A percentile compares a stretch with the other conserved stretches of the same genome.
Conservation (phyloP, 2,888 invertebrate genomes). For the Scaeva pyrastri region DNA sequence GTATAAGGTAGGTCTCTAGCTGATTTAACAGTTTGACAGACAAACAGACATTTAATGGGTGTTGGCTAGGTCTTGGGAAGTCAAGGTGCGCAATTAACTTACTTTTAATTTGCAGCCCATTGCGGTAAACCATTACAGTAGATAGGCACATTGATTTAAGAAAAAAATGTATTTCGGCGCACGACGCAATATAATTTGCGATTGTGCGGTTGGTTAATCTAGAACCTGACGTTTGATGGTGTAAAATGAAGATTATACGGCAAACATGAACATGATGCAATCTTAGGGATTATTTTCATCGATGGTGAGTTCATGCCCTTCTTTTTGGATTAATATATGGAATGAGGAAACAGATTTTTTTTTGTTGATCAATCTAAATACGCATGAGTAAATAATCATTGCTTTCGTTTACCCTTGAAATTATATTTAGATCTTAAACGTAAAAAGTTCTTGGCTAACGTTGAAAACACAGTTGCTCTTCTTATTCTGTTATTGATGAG, state of each 20-base stretch:
- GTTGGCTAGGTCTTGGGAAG: neutral
- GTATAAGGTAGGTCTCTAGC: slow-evolving; percentile 4
- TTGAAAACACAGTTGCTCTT: no score
- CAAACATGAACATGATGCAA: slow-evolving; percentile 26
- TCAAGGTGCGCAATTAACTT: slow-evolving; percentile 11
- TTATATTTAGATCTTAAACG: neutral
- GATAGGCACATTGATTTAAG: neutral
- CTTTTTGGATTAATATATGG: neutral
- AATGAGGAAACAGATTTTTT: neutral
- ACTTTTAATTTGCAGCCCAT: neutral
- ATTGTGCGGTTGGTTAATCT: slow-evolving; percentile 5
- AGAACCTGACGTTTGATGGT: slow-evolving; percentile 10
- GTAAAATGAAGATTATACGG: neutral
- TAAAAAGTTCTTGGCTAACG: no score
- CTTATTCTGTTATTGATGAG: no score
- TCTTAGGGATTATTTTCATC: slow-evolving; percentile 5
- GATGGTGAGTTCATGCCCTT: slow-evolving; percentile 26
- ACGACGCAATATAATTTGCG: slow-evolving; percentile 36
- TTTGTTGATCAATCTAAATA: neutral
- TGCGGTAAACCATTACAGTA: no score
- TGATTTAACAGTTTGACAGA: neutral
- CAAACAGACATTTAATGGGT: neutral
- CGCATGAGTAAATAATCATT: neutral
- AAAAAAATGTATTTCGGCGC: slow-evolving; percentile 5
- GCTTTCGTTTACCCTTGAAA: neutral